Evolutionary conservation across 1,140 invertebrate species (phyloP), one percentile per base, ranked within the genome.

Genomic region (Drosophila subpulchrella): DNA sequence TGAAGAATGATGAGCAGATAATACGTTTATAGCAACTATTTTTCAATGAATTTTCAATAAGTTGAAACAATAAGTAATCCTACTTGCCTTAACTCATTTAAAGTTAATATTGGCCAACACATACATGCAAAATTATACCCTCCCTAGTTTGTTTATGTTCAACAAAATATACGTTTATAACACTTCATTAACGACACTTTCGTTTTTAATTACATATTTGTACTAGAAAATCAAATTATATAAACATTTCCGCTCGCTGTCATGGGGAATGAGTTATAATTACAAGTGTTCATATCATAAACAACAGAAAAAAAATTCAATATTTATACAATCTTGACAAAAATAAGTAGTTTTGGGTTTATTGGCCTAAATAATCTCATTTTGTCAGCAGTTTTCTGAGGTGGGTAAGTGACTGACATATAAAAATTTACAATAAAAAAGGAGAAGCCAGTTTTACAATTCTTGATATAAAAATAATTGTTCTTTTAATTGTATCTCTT

Each of bases 311-410:
- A 36, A 0, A 8, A 11, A 32, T 34, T 5, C 34, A 15, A 36
- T 36, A 36, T 53, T 17, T 17, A 12, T 17, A 51, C 30, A 50
- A 15, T 11, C 15, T 6, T 51, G 27, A 51, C 17, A 32, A 34
- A 51, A 51, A 32, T 42, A 51, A 34, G 17, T 51, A 30, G 13
- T 48, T n/a, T 48, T n/a, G 24, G 13, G 46, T 48, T 47, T 48
- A 48, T 48, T 30, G 48, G 30, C 48, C 34, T 51, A 34, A 17
- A 17, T 34, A 51, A 11, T 36, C 4, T 1, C 4, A 20, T 36
- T 36, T 36, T 36, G 50, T 20, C 32, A 53, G 50, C 50, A 7
- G 24, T 17, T 53, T 51, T 36, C 6, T 20, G 15, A 20, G 8
- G 10, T 15, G 15, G 6, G 30, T 17, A 20, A 4, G 32, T 34